phyloP scores from a whole-genome alignment of 2,888 invertebrate species.

The Hydraecia micacea region DNA sequence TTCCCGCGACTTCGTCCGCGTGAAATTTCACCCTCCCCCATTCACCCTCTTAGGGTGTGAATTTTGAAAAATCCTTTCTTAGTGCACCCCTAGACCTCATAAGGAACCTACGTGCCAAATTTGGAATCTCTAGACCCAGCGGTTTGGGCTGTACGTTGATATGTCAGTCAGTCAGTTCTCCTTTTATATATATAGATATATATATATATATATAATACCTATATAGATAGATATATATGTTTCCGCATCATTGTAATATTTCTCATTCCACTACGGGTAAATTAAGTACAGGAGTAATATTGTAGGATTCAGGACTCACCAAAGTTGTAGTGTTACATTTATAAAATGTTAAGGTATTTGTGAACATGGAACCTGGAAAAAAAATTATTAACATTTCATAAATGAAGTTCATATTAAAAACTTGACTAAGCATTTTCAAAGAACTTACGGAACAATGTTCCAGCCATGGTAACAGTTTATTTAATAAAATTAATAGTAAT shows the following conservation, averaged over 20 bases:
- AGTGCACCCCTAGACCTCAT: too few relatives aligned
- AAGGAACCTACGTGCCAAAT: too few relatives aligned
- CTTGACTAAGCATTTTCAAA: not conserved
- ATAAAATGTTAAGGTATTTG: constrained; percentile 74
- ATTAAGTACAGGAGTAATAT: not conserved
- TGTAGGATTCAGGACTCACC: constrained; percentile 72
- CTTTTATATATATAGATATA: too few relatives aligned
- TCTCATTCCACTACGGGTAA: not conserved
- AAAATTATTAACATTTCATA: constrained; percentile 35
- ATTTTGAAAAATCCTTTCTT: too few relatives aligned
- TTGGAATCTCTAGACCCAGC: too few relatives aligned
- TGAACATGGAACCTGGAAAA: constrained; percentile 82
- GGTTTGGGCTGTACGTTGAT: too few relatives aligned
- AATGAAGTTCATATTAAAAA: not conserved
- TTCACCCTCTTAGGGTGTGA: too few relatives aligned
- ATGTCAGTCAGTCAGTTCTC: too few relatives aligned
- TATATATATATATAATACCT: too few relatives aligned
- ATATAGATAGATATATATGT: too few relatives aligned
- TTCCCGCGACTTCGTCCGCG: too few relatives aligned
- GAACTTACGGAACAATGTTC: constrained; percentile 82
- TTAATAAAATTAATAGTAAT: constrained; percentile 13
- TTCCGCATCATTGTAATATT: not conserved
- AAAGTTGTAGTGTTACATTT: constrained; percentile 76
- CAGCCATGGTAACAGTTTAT: constrained; percentile 73
- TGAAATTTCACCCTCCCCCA: too few relatives aligned